Base-by-base conservation (phyloP, 2,797 vertebrate species). In the Salmo trutta region DNA sequence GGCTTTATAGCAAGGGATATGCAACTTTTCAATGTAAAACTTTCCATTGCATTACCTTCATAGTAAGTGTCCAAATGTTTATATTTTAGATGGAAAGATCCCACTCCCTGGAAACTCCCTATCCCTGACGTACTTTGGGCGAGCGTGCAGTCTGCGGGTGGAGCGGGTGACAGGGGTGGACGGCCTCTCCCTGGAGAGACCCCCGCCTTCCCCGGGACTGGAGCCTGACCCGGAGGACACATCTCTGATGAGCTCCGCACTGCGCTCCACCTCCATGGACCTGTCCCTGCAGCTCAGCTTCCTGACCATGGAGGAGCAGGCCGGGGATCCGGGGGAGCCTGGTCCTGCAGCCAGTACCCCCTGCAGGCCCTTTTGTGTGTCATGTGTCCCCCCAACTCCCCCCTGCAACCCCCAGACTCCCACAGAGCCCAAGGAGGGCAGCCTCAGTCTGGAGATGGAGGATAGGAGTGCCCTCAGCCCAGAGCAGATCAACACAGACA, bases 101-200 rank as follows among this genome's bases (percentile, higher is more conserved):
- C 64, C 98, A 64, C 90, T 99, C 54, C 96, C 97, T 0, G 97
- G 97, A 81, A 96, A 94, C 69, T 74, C 92, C 2, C 81, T 99
- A 73, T 93, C 92, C 54, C 84, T 98, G 76, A 93, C 87, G 4
- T 98, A 96, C 87, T 99, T 96, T 21, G 97, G 97, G 56, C 95
- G 92, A 3, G 82, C 91, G 0, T 98, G 95, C 83, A 92, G 87
- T 65, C 76, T 97, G 0, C 67, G 89, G 15, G 93, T 99, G 52
- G 90, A 93, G 71, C 88, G 79, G 24, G 85, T 99, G 56, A 94
- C 83, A 83, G 97, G 98, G 31, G 88, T 95, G 0, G 96, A 98
- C 0, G 96, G 95, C 0, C 77, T 86, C 21, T 88, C 92, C 71
- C 88, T 94, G 27, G 88, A 84, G 74, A 84, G 84, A 75, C 70